Conservation (phyloP, 2,888 invertebrate species). For the Drosophila yooni region DNA sequence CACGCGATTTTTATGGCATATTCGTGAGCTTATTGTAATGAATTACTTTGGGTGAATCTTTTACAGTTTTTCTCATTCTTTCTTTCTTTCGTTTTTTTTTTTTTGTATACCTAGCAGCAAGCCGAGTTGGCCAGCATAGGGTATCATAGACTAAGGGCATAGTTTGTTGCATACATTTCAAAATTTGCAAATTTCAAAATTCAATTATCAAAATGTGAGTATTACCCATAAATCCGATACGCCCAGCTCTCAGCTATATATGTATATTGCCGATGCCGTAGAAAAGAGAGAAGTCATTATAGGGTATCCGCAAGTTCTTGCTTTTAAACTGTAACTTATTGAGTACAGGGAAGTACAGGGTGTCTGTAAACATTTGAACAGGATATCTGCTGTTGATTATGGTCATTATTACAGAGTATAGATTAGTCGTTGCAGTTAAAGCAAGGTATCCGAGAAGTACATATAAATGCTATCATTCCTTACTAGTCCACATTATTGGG, state of each 20-base stretch:
- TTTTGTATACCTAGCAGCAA: neutral
- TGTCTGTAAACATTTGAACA: neutral
- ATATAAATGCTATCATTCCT: no score
- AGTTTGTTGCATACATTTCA: no score
- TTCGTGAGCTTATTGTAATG: constrained; percentile 84
- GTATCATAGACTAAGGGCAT: neutral
- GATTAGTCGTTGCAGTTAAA: neutral
- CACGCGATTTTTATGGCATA: constrained; percentile 83
- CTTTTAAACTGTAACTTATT: no score
- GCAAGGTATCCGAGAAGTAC: neutral
- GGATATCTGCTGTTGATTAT: neutral
- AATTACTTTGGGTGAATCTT: constrained; percentile 74
- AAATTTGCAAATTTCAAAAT: neutral
- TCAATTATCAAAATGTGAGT: neutral
- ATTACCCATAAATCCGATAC: neutral
- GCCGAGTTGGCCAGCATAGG: neutral
- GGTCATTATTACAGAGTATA: neutral
- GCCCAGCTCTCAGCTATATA: neutral
- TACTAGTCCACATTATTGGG: neutral
- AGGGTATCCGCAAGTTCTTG: no score
- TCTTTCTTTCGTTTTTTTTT: neutral
- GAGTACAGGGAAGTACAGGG: neutral
- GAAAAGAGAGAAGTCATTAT: neutral
- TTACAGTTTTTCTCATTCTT: constrained; percentile 3
- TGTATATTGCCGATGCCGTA: no score